A percentile compares a stretch with the other conserved stretches of the same genome.
These are phyloP conservation scores for Amiota mariae DNA, from an alignment of 2,888 invertebrate species.

Conservation along the genomic window DNA sequence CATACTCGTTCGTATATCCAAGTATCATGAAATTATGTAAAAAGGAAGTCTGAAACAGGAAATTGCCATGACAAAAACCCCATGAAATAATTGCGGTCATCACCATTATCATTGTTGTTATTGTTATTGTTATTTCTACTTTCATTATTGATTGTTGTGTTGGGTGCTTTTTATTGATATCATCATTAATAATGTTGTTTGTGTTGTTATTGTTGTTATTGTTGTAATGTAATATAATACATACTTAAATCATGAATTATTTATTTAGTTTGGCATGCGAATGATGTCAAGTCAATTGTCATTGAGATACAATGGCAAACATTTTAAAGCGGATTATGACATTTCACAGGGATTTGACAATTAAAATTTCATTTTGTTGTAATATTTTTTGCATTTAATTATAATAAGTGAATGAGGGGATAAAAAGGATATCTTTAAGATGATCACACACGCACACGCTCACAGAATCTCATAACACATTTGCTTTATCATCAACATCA, in stretches of 20 bases:
- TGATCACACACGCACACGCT: too few relatives aligned
- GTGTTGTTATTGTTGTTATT: neutral
- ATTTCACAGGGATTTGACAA: conserved; percentile 3
- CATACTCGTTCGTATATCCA: too few relatives aligned
- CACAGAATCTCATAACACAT: too few relatives aligned
- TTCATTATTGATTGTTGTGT: too few relatives aligned
- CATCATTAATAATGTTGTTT: neutral
- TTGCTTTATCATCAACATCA: too few relatives aligned
- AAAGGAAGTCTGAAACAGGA: conserved; percentile 59
- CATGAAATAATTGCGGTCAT: conserved; percentile 59
- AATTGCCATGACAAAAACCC: conserved; percentile 56
- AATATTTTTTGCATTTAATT: neutral
- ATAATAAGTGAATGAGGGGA: too few relatives aligned
- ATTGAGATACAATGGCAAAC: neutral
- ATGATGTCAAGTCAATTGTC: neutral
- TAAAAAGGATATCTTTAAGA: too few relatives aligned
- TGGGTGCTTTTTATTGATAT: neutral
- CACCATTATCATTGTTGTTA: neutral
- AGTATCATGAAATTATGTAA: conserved; percentile 25
- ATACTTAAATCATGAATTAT: conserved; percentile 44
- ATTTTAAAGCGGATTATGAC: conserved; percentile 1
- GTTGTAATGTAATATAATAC: conserved; percentile 46
- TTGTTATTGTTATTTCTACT: neutral
- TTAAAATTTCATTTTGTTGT: neutral
- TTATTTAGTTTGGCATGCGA: conserved; percentile 33